Percentiles rank a stretch among this genome's conserved stretches.
These are phyloP conservation scores for Panzeria rudis DNA, from an alignment of 2,888 invertebrate species.

Conservation along the genomic window DNA sequence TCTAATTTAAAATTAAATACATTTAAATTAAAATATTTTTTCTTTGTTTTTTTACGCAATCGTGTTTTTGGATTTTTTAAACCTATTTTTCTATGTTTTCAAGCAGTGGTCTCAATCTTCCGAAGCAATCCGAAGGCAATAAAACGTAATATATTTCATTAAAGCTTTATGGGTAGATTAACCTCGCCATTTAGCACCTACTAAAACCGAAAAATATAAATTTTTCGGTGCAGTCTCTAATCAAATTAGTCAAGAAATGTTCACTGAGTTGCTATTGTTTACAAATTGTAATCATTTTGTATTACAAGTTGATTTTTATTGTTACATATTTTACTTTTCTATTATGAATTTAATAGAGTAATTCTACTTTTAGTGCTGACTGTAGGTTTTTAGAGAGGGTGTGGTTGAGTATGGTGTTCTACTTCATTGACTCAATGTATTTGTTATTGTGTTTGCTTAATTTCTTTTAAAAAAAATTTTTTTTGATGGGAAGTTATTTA, in stretches of 20 bases:
- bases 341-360: slow-evolving; percentile 23
- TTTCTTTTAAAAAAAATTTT: slow-evolving; percentile 33
- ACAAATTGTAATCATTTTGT: slow-evolving; percentile 22
- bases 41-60: too few relatives aligned
- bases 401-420: slow-evolving; percentile 47
- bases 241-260: not conserved
- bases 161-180: too few relatives aligned
- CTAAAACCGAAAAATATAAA: too few relatives aligned
- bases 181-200: too few relatives aligned
- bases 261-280: not conserved
- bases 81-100: too few relatives aligned
- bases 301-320: slow-evolving; percentile 8
- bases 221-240: too few relatives aligned
- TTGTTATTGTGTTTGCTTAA: slow-evolving; percentile 4
- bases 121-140: too few relatives aligned
- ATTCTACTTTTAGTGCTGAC: slow-evolving; percentile 27
- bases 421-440: slow-evolving; percentile 42
- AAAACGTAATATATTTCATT: too few relatives aligned
- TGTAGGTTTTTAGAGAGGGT: slow-evolving; percentile 47
- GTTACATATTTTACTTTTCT: slow-evolving; percentile 1
- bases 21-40: too few relatives aligned
- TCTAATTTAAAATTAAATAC: too few relatives aligned
- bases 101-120: too few relatives aligned
- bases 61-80: too few relatives aligned
- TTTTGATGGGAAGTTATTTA: slow-evolving; percentile 57